phyloP scores from a whole-genome alignment of 2,113 vertebrate species.

The Dinomys branickii region DNA sequence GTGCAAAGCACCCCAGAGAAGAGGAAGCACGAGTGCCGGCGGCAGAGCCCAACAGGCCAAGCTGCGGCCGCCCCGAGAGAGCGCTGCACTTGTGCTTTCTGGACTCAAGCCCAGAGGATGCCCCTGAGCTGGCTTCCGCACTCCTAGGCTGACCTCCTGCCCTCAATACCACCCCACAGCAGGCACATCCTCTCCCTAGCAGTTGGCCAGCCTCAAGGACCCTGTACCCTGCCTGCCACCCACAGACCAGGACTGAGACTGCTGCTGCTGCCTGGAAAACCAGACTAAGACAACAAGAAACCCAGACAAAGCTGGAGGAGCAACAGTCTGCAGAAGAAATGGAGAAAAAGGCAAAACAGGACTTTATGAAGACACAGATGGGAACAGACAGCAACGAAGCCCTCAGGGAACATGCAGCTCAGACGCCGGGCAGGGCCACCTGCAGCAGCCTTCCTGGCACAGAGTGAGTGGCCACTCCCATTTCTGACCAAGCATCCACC shows the following conservation, averaged over 20 bases:
- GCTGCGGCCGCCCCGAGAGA: background rate
- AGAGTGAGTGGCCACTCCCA: background rate
- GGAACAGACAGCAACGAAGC: background rate
- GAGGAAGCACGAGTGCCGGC: background rate
- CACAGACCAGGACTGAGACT: background rate
- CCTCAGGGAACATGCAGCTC: background rate
- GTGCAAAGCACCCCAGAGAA: background rate
- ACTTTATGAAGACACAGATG: background rate
- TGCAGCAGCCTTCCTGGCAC: rapidly evolving
- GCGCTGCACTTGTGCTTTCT: too few species aligned
- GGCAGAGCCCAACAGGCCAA: background rate
- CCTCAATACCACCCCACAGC: rapidly evolving
- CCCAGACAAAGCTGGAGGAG: background rate
- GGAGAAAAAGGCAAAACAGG: background rate
- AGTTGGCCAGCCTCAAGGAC: background rate
- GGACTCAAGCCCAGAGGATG: background rate
- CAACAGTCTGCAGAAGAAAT: background rate
- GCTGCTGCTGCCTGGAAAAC: background rate
- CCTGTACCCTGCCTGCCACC: background rate
- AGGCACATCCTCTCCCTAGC: background rate
- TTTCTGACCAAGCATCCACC: background rate
- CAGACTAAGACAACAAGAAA: background rate
- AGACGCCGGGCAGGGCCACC: background rate
- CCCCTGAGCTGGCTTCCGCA: background rate
- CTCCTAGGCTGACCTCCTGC: background rate